Percentiles rank a stretch among this genome's conserved stretches.
phyloP scores from a whole-genome alignment of 2,888 invertebrate genomes.

The Thelaira solivaga region DNA sequence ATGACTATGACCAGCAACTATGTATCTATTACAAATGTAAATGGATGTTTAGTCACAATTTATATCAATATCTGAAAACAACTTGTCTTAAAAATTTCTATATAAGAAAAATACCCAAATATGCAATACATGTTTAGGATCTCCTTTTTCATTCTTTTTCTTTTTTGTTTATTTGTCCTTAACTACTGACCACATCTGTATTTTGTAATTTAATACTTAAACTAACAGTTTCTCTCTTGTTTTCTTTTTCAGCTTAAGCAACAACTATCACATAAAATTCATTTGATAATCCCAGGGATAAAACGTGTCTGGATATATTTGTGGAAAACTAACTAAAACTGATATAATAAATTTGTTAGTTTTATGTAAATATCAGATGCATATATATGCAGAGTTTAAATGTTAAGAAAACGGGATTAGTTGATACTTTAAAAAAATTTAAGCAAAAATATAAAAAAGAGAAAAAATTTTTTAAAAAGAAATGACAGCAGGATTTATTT shows the following conservation, averaged over 20 bases:
- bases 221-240: slow-evolving; percentile 37
- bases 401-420: slow-evolving; percentile 4
- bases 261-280: slow-evolving; percentile 45
- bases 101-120: not conserved
- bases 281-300: slow-evolving; percentile 49
- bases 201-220: slow-evolving; percentile 52
- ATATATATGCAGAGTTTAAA: not conserved
- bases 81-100: slow-evolving; percentile 10
- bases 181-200: slow-evolving; percentile 61
- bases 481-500: too few relatives aligned
- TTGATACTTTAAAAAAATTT: slow-evolving; percentile 2
- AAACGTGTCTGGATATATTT: slow-evolving; percentile 43
- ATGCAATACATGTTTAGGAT: not conserved
- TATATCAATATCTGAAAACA: slow-evolving; percentile 15
- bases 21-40: slow-evolving; percentile 41
- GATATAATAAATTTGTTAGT: slow-evolving; percentile 10
- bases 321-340: slow-evolving; percentile 2
- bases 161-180: slow-evolving; percentile 17
- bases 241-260: slow-evolving; percentile 17
- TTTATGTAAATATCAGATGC: slow-evolving; percentile 1
- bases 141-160: not conserved
- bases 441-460: not conserved
- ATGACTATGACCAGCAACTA: slow-evolving; percentile 43
- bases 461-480: not conserved
- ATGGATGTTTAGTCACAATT: slow-evolving; percentile 35